These are phyloP conservation scores for Ictalurus punctatus DNA, from an alignment of 2,113 vertebrate species.

Conservation along the genomic window DNA sequence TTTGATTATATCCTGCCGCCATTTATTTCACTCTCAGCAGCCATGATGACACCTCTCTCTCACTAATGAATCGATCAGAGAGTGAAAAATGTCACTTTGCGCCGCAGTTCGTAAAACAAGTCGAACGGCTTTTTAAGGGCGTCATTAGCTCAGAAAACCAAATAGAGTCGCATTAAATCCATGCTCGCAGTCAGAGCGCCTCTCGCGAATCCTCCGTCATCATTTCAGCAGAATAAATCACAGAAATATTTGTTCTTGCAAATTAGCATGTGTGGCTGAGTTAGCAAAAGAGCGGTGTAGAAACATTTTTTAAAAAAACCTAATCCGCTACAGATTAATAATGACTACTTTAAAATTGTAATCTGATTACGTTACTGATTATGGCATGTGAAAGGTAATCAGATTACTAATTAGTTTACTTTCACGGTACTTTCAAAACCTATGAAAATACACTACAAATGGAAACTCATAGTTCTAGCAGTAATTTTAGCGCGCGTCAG, in stretches of 20 bases:
- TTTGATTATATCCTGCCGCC: slow-evolving; percentile 35
- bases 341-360: too few relatives aligned
- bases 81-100: slow-evolving; percentile 42
- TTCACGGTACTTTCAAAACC: too few relatives aligned
- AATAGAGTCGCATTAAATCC: slow-evolving; percentile 32
- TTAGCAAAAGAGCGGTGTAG: not conserved
- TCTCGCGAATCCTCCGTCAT: not conserved
- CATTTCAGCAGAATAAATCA: not conserved
- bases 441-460: too few relatives aligned
- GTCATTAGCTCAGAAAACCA: slow-evolving; percentile 21
- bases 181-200: not conserved
- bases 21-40: slow-evolving; percentile 38
- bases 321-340: too few relatives aligned
- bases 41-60: slow-evolving; percentile 42
- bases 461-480: too few relatives aligned
- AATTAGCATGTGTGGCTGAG: not conserved
- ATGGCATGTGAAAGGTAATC: too few relatives aligned
- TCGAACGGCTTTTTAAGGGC: slow-evolving; percentile 36
- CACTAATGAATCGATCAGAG: slow-evolving; percentile 45
- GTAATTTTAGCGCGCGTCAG: too few relatives aligned
- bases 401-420: too few relatives aligned
- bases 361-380: too few relatives aligned
- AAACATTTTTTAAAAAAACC: too few relatives aligned
- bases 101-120: slow-evolving; percentile 31
- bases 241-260: slow-evolving; percentile 4